Base-by-base conservation (phyloP, 2,797 vertebrate genomes). In the Pseudomugil gertrudae region DNA sequence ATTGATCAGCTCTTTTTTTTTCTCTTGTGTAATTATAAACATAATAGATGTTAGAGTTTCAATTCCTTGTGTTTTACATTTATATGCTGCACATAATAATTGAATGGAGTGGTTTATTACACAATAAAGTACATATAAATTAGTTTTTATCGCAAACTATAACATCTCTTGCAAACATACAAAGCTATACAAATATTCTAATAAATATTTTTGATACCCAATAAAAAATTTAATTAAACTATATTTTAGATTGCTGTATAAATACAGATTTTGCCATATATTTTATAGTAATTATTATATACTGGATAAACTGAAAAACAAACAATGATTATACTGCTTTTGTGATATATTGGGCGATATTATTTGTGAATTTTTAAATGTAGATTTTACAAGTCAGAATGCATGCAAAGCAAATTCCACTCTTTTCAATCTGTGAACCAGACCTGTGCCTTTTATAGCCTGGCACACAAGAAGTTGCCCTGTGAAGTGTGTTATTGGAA, bases 401-500 rank as follows among this genome's bases (percentile, higher is more conserved):
- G 68, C 52, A 45, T 45, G 66, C 63, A 74, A 72, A 69, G 54
- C 32, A 78, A 76, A 82, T 76, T 72, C 66, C 52, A 59, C 59
- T 75, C 59, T 54, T 29, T 79, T 84, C 55, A 76, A 21, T 81
- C 68, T 65, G 56, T 66, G 80, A 87, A 80, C 63, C 74, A 88
- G 76, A 85, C 74, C 77, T 81, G 76, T 85, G 70, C 76, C 76
- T 89, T 76, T 72, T 87, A 72, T 79, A 79, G 78, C 85, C 81
- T 88, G 75, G 79, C 86, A 91, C 83, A 79, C 76, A 73, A 79
- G 74, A 84, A 79, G 84, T 86, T 84, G 86, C 74, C 84, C 87
- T 15, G 71, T 89, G 85, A 85, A 90, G 90, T 91, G 91, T 92
- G 90, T 91, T 89, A 92, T 93, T 93, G 91, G 92, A 92, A 93